These are phyloP conservation scores for Nothoprocta pentlandii DNA, from an alignment of 2,113 vertebrate genomes.

Conservation along the genomic window DNA sequence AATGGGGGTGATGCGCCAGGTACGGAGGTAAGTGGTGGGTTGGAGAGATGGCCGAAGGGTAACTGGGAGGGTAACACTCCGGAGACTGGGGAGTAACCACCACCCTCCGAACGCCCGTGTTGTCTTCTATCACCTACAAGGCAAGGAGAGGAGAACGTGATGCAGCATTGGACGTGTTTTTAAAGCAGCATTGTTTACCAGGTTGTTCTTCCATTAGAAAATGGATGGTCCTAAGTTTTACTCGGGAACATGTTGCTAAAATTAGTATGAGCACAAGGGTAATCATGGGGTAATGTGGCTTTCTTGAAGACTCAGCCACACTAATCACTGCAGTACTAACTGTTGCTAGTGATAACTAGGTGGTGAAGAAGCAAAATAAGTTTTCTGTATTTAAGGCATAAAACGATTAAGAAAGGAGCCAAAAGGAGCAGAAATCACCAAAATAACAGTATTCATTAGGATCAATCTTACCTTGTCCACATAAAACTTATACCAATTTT, in stretches of 20 bases:
- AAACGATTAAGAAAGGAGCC: neutral
- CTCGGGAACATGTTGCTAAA: slow-evolving; percentile 42
- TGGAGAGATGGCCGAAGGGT: slow-evolving; percentile 94
- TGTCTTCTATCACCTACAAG: slow-evolving; percentile 95
- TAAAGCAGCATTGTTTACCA: neutral
- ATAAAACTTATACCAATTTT: neutral
- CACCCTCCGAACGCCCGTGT: slow-evolving; percentile 93
- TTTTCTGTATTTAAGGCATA: slow-evolving; percentile 28
- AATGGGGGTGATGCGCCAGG: slow-evolving; percentile 91
- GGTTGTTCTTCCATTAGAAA: neutral
- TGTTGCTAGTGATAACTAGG: neutral
- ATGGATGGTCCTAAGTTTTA: neutral
- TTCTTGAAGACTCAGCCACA: slow-evolving; percentile 12
- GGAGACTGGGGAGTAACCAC: slow-evolving; percentile 97
- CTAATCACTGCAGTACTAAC: neutral
- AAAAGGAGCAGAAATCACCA: slow-evolving; percentile 14
- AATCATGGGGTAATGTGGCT: neutral
- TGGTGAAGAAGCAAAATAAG: slow-evolving; percentile 4
- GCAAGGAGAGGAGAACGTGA: neutral
- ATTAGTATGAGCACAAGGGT: slow-evolving; percentile 16
- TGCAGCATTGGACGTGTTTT: neutral
- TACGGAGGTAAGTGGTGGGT: slow-evolving; percentile 95
- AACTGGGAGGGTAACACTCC: slow-evolving; percentile 95
- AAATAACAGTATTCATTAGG: neutral
- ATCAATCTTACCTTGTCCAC: neutral